These are phyloP conservation scores for Agriopis aurantiaria DNA, from an alignment of 2,888 invertebrate genomes.

Conservation along the genomic window DNA sequence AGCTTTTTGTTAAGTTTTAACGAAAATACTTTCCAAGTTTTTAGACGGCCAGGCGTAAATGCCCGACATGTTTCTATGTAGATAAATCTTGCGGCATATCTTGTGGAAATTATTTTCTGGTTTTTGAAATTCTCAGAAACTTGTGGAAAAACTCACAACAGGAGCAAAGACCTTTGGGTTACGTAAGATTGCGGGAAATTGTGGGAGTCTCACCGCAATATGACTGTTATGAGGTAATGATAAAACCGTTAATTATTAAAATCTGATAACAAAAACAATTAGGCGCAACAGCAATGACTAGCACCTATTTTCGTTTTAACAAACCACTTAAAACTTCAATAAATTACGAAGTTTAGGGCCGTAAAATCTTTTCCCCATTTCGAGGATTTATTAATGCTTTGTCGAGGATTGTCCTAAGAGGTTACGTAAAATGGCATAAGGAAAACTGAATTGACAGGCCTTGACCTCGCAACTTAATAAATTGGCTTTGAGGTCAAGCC, in stretches of 20 bases:
- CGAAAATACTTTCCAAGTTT: constrained; percentile 9
- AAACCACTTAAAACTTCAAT: constrained; percentile 10
- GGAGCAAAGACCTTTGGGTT: constrained; percentile 9
- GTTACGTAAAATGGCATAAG: constrained; percentile 29
- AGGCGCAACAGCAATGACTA: constrained; percentile 3
- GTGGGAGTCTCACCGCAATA: constrained; percentile 11
- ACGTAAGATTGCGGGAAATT: constrained; percentile 17
- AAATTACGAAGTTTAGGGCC: constrained; percentile 13
- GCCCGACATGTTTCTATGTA: neutral
- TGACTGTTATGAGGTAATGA: neutral
- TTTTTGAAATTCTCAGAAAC: constrained; percentile 11
- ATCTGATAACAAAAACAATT: constrained; percentile 4
- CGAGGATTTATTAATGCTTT: constrained; percentile 16
- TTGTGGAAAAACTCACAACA: neutral
- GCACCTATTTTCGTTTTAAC: constrained; percentile 8
- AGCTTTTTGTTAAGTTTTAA: constrained; percentile 18
- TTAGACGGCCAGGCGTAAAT: neutral
- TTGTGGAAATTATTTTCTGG: neutral
- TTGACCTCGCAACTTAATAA: constrained; percentile 29
- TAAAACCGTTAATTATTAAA: neutral
- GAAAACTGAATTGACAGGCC: constrained; percentile 29
- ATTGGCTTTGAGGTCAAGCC: constrained; percentile 32
- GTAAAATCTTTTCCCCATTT: constrained; percentile 18
- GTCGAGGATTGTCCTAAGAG: constrained; percentile 24
- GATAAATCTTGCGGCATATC: constrained; percentile 14